These are phyloP conservation scores for Poecilia wingei DNA, from an alignment of 2,797 vertebrate genomes.

Conservation along the genomic window DNA sequence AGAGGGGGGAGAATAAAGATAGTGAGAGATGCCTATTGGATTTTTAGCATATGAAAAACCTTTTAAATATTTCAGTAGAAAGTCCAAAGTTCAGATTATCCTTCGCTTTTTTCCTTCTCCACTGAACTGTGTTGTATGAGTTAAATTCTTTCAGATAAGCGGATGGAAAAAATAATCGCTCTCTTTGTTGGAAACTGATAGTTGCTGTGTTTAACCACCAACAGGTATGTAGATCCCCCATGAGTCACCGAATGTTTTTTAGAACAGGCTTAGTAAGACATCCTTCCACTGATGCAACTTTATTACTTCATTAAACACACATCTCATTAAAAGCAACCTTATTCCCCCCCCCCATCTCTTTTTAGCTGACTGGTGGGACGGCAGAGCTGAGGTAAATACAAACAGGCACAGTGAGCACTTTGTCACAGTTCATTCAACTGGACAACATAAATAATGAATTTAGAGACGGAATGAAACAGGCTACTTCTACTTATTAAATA, in stretches of 20 bases:
- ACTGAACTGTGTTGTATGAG: conserved; percentile 27
- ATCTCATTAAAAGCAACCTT: conserved; percentile 33
- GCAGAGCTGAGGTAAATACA: conserved; percentile 46
- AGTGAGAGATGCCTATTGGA: background rate
- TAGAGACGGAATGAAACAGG: conserved; percentile 22
- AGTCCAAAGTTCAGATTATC: conserved; percentile 30
- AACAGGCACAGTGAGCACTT: conserved; percentile 49
- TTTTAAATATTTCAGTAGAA: background rate
- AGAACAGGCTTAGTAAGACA: conserved; percentile 1
- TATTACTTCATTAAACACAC: conserved; percentile 15
- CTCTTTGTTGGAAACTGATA: conserved; percentile 33
- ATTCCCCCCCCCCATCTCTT: conserved; percentile 11
- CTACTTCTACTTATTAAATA: conserved; percentile 22
- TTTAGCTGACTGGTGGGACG: conserved; percentile 54
- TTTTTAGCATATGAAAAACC: conserved; percentile 18
- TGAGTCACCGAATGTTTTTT: conserved; percentile 22
- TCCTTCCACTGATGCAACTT: conserved; percentile 20
- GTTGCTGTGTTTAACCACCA: conserved; percentile 22
- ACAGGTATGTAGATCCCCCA: background rate
- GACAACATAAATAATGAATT: conserved; percentile 50
- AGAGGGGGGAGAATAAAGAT: background rate
- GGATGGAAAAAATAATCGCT: conserved; percentile 26
- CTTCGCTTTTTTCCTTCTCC: conserved; percentile 29
- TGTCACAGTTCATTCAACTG: conserved; percentile 51
- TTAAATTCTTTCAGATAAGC: conserved; percentile 47